Evolutionary conservation across 2,113 vertebrate genomes (phyloP).

Genomic region (Bufo gargarizans): DNA sequence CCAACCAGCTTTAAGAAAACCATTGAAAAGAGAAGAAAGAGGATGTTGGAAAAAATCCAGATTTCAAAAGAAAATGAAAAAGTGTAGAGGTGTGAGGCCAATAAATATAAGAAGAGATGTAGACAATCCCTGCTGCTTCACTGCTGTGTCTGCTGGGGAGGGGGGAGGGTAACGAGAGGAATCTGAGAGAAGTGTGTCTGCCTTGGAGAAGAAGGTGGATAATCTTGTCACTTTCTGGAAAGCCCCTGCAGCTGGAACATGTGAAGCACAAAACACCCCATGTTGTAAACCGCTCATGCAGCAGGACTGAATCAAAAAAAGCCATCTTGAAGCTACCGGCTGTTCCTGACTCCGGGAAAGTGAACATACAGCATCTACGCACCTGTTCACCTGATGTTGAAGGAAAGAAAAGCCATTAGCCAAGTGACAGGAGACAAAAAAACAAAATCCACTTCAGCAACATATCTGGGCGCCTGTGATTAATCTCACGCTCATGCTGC

Average conservation of each 20-base stretch:
- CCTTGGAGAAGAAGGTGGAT: slow-evolving; percentile 52
- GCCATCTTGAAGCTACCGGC: slow-evolving; percentile 75
- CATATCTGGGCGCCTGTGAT: slow-evolving; percentile 84
- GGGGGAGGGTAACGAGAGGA: not conserved
- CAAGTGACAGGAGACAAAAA: slow-evolving; percentile 78
- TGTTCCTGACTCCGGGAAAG: slow-evolving; percentile 77
- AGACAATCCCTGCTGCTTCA: slow-evolving; percentile 4
- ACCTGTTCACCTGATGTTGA: slow-evolving; percentile 83
- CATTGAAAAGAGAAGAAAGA: not conserved
- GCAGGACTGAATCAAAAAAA: slow-evolving; percentile 71
- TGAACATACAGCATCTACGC: slow-evolving; percentile 80
- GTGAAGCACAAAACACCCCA: slow-evolving; percentile 60
- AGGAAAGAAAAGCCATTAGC: slow-evolving; percentile 82
- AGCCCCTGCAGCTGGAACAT: slow-evolving; percentile 65
- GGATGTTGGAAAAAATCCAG: slow-evolving; percentile 36
- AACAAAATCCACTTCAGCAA: slow-evolving; percentile 86
- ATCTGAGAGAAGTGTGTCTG: not conserved
- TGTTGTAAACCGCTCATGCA: slow-evolving; percentile 74
- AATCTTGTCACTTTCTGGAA: slow-evolving; percentile 61
- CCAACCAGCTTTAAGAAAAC: not conserved
- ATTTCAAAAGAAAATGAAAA: slow-evolving; percentile 30
- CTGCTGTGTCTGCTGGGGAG: slow-evolving; percentile 31
- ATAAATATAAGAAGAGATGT: not conserved
- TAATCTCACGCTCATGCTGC: slow-evolving; percentile 93
- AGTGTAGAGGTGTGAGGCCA: not conserved